phyloP scores from a whole-genome alignment of 2,113 vertebrate species.

The Calyptomena viridis region DNA sequence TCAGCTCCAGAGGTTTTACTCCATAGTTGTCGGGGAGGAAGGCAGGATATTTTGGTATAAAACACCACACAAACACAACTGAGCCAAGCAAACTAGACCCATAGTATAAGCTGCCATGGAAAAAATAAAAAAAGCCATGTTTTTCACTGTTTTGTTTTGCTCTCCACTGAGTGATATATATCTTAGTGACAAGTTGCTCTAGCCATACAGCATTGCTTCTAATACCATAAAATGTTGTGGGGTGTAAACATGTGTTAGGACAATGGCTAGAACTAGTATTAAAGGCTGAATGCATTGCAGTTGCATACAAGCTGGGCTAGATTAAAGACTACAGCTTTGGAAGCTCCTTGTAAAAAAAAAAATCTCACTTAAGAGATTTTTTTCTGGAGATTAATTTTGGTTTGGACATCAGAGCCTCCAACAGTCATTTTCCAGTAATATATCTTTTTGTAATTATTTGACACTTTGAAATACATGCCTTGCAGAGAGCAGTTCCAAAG shows the following conservation, averaged over 20 bases:
- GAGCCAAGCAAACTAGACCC: not conserved
- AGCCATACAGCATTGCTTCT: not conserved
- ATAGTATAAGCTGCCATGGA: not conserved
- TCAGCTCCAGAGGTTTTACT: not conserved
- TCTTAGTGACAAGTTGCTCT: conserved; percentile 6
- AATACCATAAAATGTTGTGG: not conserved
- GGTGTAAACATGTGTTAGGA: conserved; percentile 17
- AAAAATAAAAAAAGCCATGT: not conserved
- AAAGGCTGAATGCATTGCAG: conserved; percentile 47
- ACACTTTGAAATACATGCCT: not conserved
- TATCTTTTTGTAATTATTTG: not conserved
- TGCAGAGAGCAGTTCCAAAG: not conserved
- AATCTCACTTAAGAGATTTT: not conserved
- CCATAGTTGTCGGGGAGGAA: not conserved
- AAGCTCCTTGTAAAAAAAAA: not conserved
- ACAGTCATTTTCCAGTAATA: conserved; percentile 21
- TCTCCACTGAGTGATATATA: not conserved
- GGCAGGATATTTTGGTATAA: not conserved
- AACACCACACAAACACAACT: not conserved
- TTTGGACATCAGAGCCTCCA: not conserved
- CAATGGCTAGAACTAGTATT: conserved; percentile 22
- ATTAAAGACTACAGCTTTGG: conserved; percentile 15
- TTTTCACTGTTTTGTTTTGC: not conserved
- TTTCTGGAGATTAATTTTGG: not conserved
- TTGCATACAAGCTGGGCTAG: not conserved